Evolutionary conservation across 2,797 vertebrate species (phyloP).

Genomic region (Acipenser oxyrinchus): DNA sequence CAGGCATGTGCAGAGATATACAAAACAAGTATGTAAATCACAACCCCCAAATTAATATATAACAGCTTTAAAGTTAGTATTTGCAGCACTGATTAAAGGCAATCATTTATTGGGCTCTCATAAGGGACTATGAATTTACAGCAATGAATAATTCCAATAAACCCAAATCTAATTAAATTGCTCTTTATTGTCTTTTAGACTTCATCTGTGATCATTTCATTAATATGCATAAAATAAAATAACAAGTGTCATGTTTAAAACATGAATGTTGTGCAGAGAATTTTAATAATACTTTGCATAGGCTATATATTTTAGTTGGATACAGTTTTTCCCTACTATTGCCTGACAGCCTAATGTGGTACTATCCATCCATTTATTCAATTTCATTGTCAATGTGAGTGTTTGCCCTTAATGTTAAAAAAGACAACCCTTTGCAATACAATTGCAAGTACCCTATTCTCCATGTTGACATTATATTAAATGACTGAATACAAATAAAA

Average conservation of each 20-base stretch:
- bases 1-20: no score
- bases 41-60: constrained; percentile 36
- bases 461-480: no score
- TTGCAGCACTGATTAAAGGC: constrained; percentile 76
- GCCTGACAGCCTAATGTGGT: no score
- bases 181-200: constrained; percentile 78
- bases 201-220: constrained; percentile 68
- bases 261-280: constrained; percentile 49
- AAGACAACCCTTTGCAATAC: no score
- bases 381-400: no score
- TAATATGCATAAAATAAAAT: constrained; percentile 73
- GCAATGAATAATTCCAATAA: constrained; percentile 83
- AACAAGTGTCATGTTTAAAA: constrained; percentile 59
- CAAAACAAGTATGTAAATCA: no score
- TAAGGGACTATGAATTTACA: constrained; percentile 62
- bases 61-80: constrained; percentile 66
- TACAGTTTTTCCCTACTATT: no score
- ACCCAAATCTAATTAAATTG: constrained; percentile 82
- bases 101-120: constrained; percentile 66
- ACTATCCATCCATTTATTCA: no score
- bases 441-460: no score
- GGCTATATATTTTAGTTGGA: constrained; percentile 12
- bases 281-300: constrained; percentile 56
- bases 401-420: no score
- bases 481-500: constrained; percentile 38